A percentile compares a stretch with the other conserved stretches of the same genome.
These are phyloP conservation scores for Coleophora deauratella DNA, from an alignment of 2,888 invertebrate species.

Conservation along the genomic window DNA sequence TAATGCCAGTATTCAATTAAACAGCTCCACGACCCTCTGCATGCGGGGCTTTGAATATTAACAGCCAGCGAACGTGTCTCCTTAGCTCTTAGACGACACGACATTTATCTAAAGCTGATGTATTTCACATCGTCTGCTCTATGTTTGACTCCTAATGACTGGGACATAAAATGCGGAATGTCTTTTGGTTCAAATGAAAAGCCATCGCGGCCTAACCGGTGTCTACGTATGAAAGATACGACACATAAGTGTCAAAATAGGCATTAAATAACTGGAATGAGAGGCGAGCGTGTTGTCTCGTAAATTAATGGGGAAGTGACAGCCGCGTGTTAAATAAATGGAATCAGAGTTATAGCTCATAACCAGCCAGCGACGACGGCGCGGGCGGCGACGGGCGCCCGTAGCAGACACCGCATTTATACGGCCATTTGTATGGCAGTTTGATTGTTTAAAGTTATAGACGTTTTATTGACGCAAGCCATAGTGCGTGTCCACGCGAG, in stretches of 20 bases:
- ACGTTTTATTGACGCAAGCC: constrained; percentile 19
- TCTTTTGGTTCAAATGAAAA: constrained; percentile 31
- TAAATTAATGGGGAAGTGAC: constrained; percentile 65
- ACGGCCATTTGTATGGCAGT: constrained; percentile 22
- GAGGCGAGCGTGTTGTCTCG: constrained; percentile 59
- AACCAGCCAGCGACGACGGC: constrained; percentile 28
- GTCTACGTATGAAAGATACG: constrained; percentile 45
- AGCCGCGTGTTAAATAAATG: constrained; percentile 55
- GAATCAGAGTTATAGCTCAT: constrained; percentile 69
- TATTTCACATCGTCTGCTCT: not conserved
- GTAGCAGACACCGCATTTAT: constrained; percentile 48
- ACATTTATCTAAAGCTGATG: constrained; percentile 7
- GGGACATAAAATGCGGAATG: constrained; percentile 9
- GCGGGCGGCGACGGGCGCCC: constrained; percentile 39
- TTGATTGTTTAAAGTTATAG: constrained; percentile 18
- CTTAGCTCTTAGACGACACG: constrained; percentile 39
- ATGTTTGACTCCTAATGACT: constrained; percentile 3
- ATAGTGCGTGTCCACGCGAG: too few relatives aligned
- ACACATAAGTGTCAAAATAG: constrained; percentile 63
- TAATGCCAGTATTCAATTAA: constrained; percentile 72
- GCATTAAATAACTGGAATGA: constrained; percentile 64
- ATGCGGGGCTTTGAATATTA: constrained; percentile 58
- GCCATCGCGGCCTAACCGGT: constrained; percentile 46
- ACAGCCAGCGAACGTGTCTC: constrained; percentile 32
- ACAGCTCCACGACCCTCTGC: constrained; percentile 60